Evolutionary conservation across 2,113 vertebrate genomes (phyloP).

Genomic region (Rostratula benghalensis): DNA sequence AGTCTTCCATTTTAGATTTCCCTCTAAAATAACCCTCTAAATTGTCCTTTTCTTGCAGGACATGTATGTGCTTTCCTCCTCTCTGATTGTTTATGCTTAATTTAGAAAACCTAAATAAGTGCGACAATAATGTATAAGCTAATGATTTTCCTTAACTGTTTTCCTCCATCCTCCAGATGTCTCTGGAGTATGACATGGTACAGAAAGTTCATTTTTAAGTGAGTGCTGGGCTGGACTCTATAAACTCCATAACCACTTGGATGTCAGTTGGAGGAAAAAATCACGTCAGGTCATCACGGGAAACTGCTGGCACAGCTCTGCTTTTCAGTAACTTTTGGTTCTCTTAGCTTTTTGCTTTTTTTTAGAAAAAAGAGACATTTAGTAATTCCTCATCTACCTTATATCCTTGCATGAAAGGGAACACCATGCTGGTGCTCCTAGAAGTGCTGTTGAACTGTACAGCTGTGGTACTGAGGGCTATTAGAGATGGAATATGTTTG

Average conservation of each 20-base stretch:
- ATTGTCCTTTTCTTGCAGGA: neutral
- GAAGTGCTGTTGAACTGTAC: neutral
- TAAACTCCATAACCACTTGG: neutral
- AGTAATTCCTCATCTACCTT: neutral
- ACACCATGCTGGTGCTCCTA: neutral
- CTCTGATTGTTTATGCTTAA: neutral
- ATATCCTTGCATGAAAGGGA: neutral
- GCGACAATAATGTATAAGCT: neutral
- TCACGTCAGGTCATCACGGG: neutral
- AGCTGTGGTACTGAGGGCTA: neutral
- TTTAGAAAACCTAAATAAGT: neutral
- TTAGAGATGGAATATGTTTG: neutral
- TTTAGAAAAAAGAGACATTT: neutral
- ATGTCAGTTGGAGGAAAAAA: conserved; percentile 2
- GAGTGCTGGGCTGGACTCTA: neutral
- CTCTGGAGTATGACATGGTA: neutral
- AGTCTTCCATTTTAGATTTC: neutral
- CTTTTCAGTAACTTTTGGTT: neutral
- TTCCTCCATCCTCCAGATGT: neutral
- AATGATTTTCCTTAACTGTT: conserved; percentile 3
- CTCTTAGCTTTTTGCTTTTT: neutral
- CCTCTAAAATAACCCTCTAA: neutral
- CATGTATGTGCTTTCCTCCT: neutral
- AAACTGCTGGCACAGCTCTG: neutral
- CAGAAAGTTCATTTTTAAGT: conserved; percentile 21